Base-by-base conservation (phyloP, 92 coral and sea anemone species). In the Hydrozoanthus gracilis region DNA sequence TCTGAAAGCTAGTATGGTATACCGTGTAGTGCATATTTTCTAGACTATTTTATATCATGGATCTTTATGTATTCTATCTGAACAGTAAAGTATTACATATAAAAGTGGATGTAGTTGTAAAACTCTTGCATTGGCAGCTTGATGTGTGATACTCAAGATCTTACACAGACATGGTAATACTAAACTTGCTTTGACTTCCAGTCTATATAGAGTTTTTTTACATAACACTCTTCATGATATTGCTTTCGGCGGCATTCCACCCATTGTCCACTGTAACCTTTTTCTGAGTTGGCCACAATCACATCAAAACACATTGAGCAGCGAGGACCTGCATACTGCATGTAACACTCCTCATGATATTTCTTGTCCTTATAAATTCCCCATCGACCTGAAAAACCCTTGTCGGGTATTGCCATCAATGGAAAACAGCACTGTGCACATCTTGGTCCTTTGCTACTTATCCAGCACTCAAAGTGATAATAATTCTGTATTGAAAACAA, bases 361-460 rank as follows among this genome's bases (percentile, higher is more conserved):
- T 91, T 93, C 84, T 88, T 87, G 73, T 91, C 92, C 83, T 90
- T 92, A 45, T 95, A 96, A 20, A 92, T 88, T 18, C 98, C 99
- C 99, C 99, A 96, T 67, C 84, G 91, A 2, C 99, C 99, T 14
- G 99, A 93, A 54, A 96, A 82, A 51, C 94, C 95, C 69, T 95
- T 96, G 48, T 94, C 82, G 13, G 98, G 94, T 80, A 83, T 89
- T 0, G 99, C 92, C 83, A 96, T 96, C 44, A 96, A 89, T 2
- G 99, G 92, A 89, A 96, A 96, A 79, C 99, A 96, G 78, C 99
- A 96, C 17, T 95, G 98, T 76, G 95, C 97, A 91, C 99, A 96
- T 64, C 89, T 93, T 72, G 99, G 99, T 2, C 99, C 99, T 89
- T 89, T 95, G 87, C 89, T 93, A 70, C 93, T 96, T 74, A 95